Conservation (phyloP, 2,113 vertebrate species). For the Pollachius pollachius region DNA sequence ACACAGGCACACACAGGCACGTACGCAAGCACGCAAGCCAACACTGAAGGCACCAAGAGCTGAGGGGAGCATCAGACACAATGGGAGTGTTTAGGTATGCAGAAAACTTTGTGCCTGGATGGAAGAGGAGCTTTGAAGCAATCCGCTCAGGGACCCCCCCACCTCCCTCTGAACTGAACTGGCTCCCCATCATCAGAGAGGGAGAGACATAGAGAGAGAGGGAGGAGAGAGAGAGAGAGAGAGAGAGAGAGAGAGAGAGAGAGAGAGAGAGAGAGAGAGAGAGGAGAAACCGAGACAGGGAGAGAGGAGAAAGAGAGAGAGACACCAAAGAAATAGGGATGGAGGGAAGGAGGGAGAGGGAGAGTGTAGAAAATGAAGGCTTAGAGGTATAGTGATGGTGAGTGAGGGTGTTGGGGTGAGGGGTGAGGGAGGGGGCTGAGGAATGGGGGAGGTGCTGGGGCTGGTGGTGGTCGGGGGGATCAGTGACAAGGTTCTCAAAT, state of each 20-base stretch:
- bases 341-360: constrained; percentile 23
- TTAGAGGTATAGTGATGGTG: no score
- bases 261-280: neutral
- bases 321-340: constrained; percentile 20
- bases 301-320: neutral
- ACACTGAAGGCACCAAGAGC: constrained; percentile 14
- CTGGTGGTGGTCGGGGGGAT: constrained; percentile 16
- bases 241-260: constrained; percentile 28
- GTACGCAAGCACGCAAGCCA: neutral
- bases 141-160: constrained; percentile 68
- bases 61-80: constrained; percentile 55
- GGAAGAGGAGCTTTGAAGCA: constrained; percentile 70
- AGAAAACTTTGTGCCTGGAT: constrained; percentile 68
- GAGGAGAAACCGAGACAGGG: neutral
- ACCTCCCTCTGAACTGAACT: constrained; percentile 69
- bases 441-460: constrained; percentile 4
- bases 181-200: constrained; percentile 58
- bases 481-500: constrained; percentile 38
- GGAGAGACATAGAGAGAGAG: neutral
- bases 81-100: constrained; percentile 68
- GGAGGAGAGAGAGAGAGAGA: neutral
- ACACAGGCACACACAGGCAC: constrained; percentile 16
- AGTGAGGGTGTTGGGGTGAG: no score
- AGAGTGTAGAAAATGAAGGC: constrained; percentile 14
- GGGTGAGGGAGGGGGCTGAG: neutral